A percentile compares a stretch with the other conserved stretches of the same genome.
Evolutionary conservation across 2,888 invertebrate genomes (phyloP).

Genomic region (Acleris sparsana): DNA sequence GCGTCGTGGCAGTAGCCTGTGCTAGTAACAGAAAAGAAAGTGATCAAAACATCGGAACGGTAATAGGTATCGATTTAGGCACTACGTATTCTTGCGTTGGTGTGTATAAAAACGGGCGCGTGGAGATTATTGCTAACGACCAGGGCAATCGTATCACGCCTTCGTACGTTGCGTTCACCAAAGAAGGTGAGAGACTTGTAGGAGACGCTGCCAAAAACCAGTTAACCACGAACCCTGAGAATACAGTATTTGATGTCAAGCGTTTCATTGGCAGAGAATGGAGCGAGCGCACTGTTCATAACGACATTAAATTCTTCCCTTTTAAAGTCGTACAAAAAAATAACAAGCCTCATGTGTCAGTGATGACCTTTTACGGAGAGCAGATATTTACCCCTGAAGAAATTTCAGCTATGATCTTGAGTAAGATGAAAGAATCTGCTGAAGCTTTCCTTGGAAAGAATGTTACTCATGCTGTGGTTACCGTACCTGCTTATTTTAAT

Average conservation of each 20-base stretch:
- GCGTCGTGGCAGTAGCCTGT: background rate
- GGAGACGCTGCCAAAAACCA: conserved; percentile 99
- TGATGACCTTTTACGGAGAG: conserved; percentile 90
- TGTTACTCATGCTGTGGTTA: conserved; percentile 92
- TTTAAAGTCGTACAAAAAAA: conserved; percentile 97
- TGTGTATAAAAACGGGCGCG: conserved; percentile 97
- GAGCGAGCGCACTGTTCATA: conserved; percentile 95
- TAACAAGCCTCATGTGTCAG: conserved; percentile 96
- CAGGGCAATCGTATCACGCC: conserved; percentile 99
- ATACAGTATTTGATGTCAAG: conserved; percentile 99
- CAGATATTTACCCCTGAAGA: conserved; percentile 99
- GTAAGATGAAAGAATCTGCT: conserved; percentile 99
- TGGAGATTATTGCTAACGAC: conserved; percentile 99
- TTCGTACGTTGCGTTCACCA: conserved; percentile 98
- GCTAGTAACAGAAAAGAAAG: background rate
- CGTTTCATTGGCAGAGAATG: conserved; percentile 98
- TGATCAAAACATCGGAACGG: background rate
- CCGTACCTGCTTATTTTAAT: conserved; percentile 99
- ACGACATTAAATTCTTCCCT: conserved; percentile 98
- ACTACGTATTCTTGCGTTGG: conserved; percentile 85
- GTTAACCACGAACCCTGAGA: conserved; percentile 98
- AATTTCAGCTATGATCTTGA: conserved; percentile 99
- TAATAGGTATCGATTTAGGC: conserved; percentile 1
- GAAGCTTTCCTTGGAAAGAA: conserved; percentile 98
- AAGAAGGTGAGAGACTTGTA: conserved; percentile 94